Percentiles rank a stretch among this genome's conserved stretches.
These are phyloP conservation scores for Sula dactylatra DNA, from an alignment of 2,113 vertebrate genomes.

Conservation along the genomic window DNA sequence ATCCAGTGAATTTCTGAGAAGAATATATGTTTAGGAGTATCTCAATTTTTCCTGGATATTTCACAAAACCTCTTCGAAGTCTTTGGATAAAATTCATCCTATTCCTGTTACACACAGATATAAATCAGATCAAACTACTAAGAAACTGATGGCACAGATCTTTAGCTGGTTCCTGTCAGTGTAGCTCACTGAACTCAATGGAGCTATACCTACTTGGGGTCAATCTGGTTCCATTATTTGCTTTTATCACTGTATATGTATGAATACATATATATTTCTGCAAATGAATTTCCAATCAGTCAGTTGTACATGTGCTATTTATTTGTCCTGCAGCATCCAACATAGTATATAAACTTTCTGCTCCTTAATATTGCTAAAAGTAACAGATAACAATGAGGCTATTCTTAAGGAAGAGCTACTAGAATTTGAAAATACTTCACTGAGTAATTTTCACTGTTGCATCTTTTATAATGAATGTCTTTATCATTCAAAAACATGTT, in stretches of 20 bases:
- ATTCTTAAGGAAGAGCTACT: not conserved
- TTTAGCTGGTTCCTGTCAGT: not conserved
- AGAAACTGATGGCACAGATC: not conserved
- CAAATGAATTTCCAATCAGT: not conserved
- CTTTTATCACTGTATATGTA: not conserved
- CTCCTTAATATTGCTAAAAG: not conserved
- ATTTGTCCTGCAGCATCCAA: not conserved
- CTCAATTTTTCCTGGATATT: not conserved
- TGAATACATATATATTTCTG: not conserved
- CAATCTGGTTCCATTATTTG: not conserved
- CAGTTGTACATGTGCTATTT: not conserved
- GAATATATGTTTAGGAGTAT: not conserved
- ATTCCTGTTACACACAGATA: not conserved
- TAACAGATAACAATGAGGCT: not conserved
- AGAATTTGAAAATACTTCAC: not conserved
- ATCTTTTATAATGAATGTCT: not conserved
- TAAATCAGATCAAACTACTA: not conserved
- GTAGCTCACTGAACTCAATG: not conserved
- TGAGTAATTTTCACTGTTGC: not conserved
- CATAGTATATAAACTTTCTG: not conserved
- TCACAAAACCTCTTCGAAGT: constrained; percentile 4
- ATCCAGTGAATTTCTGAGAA: not conserved
- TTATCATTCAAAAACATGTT: not conserved
- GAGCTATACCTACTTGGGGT: not conserved
- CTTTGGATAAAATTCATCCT: not conserved